Percentiles rank a stretch among this genome's conserved stretches.
Evolutionary conservation across 2,888 invertebrate species (phyloP).

Genomic region (Ormyrus thymus): DNA sequence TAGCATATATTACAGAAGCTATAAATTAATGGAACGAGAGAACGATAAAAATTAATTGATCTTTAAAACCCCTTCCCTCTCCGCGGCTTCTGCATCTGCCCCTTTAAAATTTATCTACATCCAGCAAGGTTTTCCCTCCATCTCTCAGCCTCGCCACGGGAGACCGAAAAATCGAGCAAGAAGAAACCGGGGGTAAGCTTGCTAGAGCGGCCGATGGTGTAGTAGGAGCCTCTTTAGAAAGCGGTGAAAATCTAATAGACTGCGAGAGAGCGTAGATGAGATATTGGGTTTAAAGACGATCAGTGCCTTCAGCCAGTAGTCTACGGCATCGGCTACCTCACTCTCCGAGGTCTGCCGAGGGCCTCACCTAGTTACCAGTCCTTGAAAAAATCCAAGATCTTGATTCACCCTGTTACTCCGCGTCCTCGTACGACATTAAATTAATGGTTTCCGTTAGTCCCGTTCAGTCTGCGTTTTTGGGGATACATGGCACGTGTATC

Average conservation of each 20-base stretch:
- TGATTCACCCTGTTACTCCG: not conserved
- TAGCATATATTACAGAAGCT: not conserved
- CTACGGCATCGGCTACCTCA: not conserved
- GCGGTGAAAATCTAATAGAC: conserved; percentile 70
- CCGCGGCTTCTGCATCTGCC: not conserved
- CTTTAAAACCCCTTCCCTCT: not conserved
- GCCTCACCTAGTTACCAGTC: conserved; percentile 27
- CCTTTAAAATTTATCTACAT: conserved; percentile 35
- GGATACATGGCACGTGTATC: conserved; percentile 17
- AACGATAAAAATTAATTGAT: not conserved
- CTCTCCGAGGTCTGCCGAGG: not conserved
- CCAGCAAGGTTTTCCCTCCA: not conserved
- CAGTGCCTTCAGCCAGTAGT: conserved; percentile 53
- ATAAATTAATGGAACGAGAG: not conserved
- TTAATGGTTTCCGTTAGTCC: conserved; percentile 56
- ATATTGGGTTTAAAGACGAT: conserved; percentile 66
- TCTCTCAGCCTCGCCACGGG: not conserved
- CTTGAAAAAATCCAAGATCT: conserved; percentile 40
- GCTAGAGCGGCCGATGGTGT: not conserved
- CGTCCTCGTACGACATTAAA: conserved; percentile 56
- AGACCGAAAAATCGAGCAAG: conserved; percentile 15
- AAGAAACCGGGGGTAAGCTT: not conserved
- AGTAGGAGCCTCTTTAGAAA: conserved; percentile 33
- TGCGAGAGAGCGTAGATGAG: conserved; percentile 64
- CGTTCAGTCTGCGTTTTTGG: conserved; percentile 2